Percentiles rank a stretch among this genome's conserved stretches.
Evolutionary conservation across 1,140 invertebrate genomes (phyloP).

Genomic region (Goniozus legneri): DNA sequence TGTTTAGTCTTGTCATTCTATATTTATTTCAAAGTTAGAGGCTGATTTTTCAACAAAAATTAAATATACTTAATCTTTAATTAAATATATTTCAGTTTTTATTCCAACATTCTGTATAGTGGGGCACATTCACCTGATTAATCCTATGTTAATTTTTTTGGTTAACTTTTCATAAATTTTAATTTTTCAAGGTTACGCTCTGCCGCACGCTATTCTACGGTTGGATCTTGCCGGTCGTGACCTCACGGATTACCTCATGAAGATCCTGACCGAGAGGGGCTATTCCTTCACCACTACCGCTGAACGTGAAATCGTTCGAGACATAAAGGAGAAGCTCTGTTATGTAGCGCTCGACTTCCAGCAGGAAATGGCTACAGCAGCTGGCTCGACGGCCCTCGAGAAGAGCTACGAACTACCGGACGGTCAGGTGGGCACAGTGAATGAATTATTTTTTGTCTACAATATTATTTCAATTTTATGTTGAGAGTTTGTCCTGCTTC

Average conservation of each 20-base stretch:
- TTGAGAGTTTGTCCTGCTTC: not conserved
- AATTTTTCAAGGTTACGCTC: slow-evolving; percentile 55
- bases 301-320: slow-evolving; percentile 79
- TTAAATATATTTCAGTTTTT: not conserved
- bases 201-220: slow-evolving; percentile 80
- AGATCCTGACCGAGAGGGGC: slow-evolving; percentile 81
- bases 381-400: slow-evolving; percentile 76
- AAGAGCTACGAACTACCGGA: slow-evolving; percentile 86
- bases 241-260: slow-evolving; percentile 85
- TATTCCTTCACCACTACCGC: slow-evolving; percentile 70
- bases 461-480: not conserved
- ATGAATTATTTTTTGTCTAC: not conserved
- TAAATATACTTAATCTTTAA: not conserved
- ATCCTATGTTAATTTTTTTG: not conserved
- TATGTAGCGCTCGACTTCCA: slow-evolving; percentile 82
- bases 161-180: not conserved
- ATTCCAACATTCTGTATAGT: not conserved
- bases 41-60: no score
- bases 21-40: not conserved
- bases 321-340: slow-evolving; percentile 85
- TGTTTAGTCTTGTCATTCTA: not conserved
- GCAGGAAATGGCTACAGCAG: slow-evolving; percentile 83
- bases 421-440: slow-evolving; percentile 67
- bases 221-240: slow-evolving; percentile 87
- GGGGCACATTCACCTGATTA: not conserved